Conservation (phyloP, 2,113 vertebrate genomes). For the Gymnarchus niloticus region DNA sequence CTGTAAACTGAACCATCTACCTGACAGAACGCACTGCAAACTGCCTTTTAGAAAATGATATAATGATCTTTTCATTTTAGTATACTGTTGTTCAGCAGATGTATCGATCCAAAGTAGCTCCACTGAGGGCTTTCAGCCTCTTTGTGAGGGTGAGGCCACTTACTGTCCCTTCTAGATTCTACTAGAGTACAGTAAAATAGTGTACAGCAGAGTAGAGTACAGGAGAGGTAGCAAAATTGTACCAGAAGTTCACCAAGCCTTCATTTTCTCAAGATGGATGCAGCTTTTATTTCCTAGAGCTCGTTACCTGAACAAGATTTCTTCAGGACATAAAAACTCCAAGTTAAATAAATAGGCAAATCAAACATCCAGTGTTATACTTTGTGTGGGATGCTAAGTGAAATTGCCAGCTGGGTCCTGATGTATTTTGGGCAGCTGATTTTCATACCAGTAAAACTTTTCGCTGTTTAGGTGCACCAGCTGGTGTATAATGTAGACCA, state of each 20-base stretch:
- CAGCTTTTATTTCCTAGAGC: background rate
- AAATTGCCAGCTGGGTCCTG: background rate
- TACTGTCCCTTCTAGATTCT: no score
- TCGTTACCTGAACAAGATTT: background rate
- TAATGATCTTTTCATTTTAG: background rate
- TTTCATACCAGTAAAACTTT: background rate
- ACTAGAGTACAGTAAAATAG: no score
- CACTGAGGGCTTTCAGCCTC: no score
- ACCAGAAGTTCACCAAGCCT: background rate
- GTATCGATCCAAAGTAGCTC: background rate
- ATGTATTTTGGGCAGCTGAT: background rate
- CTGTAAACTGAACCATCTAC: background rate
- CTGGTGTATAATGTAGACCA: background rate
- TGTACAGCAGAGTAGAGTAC: no score
- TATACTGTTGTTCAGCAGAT: background rate
- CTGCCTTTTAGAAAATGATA: background rate
- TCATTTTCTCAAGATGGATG: background rate
- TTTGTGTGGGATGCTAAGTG: background rate
- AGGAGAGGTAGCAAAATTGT: no score
- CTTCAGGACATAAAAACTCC: background rate
- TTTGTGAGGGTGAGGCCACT: no score
- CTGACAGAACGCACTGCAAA: background rate
- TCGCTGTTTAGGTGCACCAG: background rate
- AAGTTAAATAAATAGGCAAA: background rate
- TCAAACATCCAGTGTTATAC: background rate